phyloP scores from a whole-genome alignment of 2,888 invertebrate genomes.

The Cheilosia scutellata region DNA sequence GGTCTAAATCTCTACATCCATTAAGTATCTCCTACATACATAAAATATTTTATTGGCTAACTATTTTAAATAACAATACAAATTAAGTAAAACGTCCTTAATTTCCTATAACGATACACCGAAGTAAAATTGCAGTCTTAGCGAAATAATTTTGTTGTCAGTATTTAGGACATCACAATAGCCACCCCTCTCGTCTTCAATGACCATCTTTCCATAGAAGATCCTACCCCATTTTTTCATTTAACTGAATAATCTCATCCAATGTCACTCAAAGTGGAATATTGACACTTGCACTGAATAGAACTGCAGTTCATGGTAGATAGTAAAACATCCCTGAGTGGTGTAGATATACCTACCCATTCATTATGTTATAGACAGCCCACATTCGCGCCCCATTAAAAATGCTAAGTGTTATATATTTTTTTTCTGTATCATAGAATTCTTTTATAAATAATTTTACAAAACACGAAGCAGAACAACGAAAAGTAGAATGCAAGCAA shows the following conservation, averaged over 20 bases:
- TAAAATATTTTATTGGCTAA: too few relatives aligned
- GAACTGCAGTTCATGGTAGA: constrained; percentile 24
- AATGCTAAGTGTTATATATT: constrained; percentile 18
- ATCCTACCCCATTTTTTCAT: neutral
- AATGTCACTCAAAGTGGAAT: constrained; percentile 44
- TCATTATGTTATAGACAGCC: too few relatives aligned
- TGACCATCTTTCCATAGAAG: neutral
- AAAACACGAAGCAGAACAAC: constrained; percentile 13
- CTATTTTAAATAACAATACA: too few relatives aligned
- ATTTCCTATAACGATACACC: too few relatives aligned
- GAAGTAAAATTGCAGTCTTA: too few relatives aligned
- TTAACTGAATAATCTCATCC: constrained; percentile 28
- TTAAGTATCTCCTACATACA: too few relatives aligned
- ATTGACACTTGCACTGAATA: constrained; percentile 48
- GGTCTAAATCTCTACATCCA: too few relatives aligned
- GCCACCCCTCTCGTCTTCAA: too few relatives aligned
- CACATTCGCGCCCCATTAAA: constrained; percentile 1
- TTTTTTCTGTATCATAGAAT: neutral
- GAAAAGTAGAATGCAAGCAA: constrained; percentile 39
- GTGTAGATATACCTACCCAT: neutral
- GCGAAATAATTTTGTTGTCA: too few relatives aligned
- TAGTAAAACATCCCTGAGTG: constrained; percentile 10
- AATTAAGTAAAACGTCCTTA: too few relatives aligned
- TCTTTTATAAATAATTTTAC: constrained; percentile 41
- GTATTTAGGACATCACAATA: too few relatives aligned